These are phyloP conservation scores for Escarpia spicata DNA, from an alignment of 2,888 invertebrate species.

Conservation along the genomic window DNA sequence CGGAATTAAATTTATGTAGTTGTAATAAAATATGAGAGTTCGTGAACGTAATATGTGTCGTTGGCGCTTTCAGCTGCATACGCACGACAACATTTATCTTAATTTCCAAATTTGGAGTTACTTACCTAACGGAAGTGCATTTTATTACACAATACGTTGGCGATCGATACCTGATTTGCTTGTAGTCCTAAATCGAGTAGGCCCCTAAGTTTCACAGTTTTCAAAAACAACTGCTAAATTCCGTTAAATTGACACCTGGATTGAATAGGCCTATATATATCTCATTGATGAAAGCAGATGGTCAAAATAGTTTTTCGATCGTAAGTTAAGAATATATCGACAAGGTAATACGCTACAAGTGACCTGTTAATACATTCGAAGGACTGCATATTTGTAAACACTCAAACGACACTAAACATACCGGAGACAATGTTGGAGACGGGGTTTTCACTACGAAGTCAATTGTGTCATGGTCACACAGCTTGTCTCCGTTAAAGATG, in stretches of 20 bases:
- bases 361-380: neutral
- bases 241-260: neutral
- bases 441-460: neutral
- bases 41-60: neutral
- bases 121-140: neutral
- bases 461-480: neutral
- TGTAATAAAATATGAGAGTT: conserved; percentile 13
- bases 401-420: neutral
- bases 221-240: neutral
- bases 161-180: no score
- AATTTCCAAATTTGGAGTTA: neutral
- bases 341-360: neutral
- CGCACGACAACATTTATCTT: neutral
- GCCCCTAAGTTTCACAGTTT: neutral
- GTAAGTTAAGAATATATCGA: neutral
- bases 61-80: neutral
- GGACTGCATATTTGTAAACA: neutral
- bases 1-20: neutral
- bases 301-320: neutral
- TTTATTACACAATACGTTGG: neutral
- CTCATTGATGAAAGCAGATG: neutral
- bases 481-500: neutral
- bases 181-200: neutral
- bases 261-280: neutral
- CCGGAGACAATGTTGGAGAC: neutral